Base-by-base conservation (phyloP, 2,797 vertebrate genomes). In the Poeciliopsis gracilis region DNA sequence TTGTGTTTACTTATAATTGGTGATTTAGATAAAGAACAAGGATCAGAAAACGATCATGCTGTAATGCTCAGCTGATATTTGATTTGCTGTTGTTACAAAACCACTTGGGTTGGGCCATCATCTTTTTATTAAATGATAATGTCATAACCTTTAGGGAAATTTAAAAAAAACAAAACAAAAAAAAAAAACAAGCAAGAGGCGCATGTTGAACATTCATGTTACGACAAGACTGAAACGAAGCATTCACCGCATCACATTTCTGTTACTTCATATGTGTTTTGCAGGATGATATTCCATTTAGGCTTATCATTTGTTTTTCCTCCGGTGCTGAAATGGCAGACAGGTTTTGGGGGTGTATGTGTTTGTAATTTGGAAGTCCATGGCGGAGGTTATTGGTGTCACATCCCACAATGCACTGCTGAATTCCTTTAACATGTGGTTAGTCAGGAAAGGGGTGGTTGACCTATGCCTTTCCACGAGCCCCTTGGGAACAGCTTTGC, bases 381-480 rank as follows among this genome's bases (percentile, higher is more conserved):
- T 92, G 92, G 84, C 88, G 88, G 94, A 94, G 95, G 95, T 94
- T 91, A 93, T 87, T 73, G 88, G 90, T 90, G 92, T 93, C 90
- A 93, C 88, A 91, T 95, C 96, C 95, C 95, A 96, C 90, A 96
- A 95, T 96, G 95, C 96, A 95, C 85, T 33, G 81, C 88, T 88
- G 94, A 95, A 96, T 96, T 95, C 95, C 94, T 96, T 95, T 96
- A 96, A 96, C 96, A 96, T 96, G 95, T 96, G 96, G 95, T 93
- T 93, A 94, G 87, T 95, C 95, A 96, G 96, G 96, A 96, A 96
- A 95, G 94, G 91, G 95, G 91, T 94, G 95, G 93, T 95, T 96
- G 95, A 96, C 95, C 96, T 94, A 75, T 95, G 95, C 84, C 94
- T 94, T 94, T 89, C 90, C 89, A 93, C 83, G 94, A 95, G 95